These are phyloP conservation scores for Periplaneta americana DNA, from an alignment of 1,140 invertebrate species.

Conservation along the genomic window DNA sequence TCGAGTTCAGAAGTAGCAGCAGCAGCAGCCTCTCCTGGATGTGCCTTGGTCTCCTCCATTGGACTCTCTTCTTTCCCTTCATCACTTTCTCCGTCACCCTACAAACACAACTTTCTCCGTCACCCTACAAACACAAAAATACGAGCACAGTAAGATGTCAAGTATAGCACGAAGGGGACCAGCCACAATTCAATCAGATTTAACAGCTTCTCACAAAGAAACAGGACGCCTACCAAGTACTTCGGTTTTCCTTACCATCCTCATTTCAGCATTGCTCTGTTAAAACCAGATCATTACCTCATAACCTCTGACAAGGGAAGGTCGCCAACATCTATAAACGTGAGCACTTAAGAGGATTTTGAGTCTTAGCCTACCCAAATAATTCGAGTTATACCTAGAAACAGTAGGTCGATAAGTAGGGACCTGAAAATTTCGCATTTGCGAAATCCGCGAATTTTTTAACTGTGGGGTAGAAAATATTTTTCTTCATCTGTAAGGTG, in stretches of 20 bases:
- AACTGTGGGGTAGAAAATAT: no score
- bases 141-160: background rate
- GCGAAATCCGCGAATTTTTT: no score
- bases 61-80: slow-evolving; percentile 10
- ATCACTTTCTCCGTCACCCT: slow-evolving; percentile 5
- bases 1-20: background rate
- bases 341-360: no score
- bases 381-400: background rate
- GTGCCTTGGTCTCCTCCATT: background rate
- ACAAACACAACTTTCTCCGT: background rate
- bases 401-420: no score
- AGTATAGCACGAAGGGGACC: background rate
- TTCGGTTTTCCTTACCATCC: background rate
- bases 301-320: no score
- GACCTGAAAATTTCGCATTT: no score
- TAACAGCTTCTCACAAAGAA: background rate
- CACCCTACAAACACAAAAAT: background rate
- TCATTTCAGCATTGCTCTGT: background rate
- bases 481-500: no score
- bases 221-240: background rate
- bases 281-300: background rate
- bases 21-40: background rate
- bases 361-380: no score
- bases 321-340: no score
- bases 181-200: background rate